These are phyloP conservation scores for Bathynomus jamesi DNA, from an alignment of 1,140 invertebrate genomes.

Conservation along the genomic window DNA sequence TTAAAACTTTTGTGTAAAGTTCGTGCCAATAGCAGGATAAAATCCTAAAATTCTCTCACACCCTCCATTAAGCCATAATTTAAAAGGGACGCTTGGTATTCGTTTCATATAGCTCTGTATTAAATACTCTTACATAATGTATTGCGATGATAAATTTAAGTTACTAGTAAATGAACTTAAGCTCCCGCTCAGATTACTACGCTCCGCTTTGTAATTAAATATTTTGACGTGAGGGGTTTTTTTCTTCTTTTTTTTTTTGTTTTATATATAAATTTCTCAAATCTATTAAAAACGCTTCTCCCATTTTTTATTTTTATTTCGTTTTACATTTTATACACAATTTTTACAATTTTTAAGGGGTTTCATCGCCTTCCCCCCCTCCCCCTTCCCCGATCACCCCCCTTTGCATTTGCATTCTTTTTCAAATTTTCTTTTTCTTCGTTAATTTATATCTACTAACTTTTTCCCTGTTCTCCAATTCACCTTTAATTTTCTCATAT, in stretches of 20 bases:
- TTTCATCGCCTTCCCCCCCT: too few species aligned
- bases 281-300: too few species aligned
- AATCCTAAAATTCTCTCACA: background rate
- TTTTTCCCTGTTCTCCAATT: background rate
- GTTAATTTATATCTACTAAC: background rate
- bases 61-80: background rate
- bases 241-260: too few species aligned
- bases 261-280: too few species aligned
- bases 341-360: too few species aligned
- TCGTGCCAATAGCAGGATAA: background rate
- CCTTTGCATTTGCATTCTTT: too few species aligned
- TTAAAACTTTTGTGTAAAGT: background rate
- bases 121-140: background rate
- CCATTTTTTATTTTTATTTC: background rate
- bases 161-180: background rate
- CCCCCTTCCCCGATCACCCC: too few species aligned
- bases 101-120: background rate
- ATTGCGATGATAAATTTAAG: background rate
- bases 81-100: background rate
- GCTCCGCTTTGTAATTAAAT: too few species aligned
- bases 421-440: background rate
- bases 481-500: background rate
- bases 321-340: background rate
- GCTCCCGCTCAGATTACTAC: background rate
- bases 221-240: too few species aligned